A percentile compares a stretch with the other conserved stretches of the same genome.
These are phyloP conservation scores for Elymnias hypermnestra DNA, from an alignment of 1,140 invertebrate genomes.

Conservation along the genomic window DNA sequence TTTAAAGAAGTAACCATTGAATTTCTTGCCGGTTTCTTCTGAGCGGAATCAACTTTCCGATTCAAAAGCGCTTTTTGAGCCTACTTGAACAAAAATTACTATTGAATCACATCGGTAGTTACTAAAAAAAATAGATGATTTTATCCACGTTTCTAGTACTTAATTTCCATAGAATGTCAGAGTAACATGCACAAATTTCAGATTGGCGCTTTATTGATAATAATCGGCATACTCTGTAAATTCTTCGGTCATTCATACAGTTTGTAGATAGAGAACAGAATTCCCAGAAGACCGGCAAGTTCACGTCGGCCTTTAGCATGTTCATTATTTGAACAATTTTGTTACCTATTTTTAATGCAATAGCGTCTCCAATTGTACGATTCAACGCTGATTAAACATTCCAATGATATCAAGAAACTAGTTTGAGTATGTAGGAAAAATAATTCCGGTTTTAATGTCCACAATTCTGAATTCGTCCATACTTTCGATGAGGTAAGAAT, in stretches of 20 bases:
- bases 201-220: too few species aligned
- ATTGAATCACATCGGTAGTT: too few species aligned
- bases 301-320: constrained; percentile 2
- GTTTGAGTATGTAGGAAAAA: constrained; percentile 28
- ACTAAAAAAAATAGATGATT: too few species aligned
- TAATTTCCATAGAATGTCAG: too few species aligned
- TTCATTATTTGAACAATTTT: not conserved
- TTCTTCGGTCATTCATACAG: constrained; percentile 19
- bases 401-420: constrained; percentile 20
- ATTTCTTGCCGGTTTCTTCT: too few species aligned
- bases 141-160: too few species aligned
- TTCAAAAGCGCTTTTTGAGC: too few species aligned
- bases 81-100: too few species aligned
- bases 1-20: too few species aligned
- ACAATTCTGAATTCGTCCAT: constrained; percentile 11
- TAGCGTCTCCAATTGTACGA: not conserved
- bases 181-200: too few species aligned
- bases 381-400: constrained; percentile 1
- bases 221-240: too few species aligned
- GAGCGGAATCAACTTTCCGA: too few species aligned
- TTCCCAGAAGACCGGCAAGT: constrained; percentile 17
- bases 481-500: constrained; percentile 57
- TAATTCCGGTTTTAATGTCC: constrained; percentile 31
- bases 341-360: not conserved
- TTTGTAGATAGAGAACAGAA: constrained; percentile 19